Evolutionary conservation across 2,888 invertebrate genomes (phyloP).

Genomic region (Globia sparganii): DNA sequence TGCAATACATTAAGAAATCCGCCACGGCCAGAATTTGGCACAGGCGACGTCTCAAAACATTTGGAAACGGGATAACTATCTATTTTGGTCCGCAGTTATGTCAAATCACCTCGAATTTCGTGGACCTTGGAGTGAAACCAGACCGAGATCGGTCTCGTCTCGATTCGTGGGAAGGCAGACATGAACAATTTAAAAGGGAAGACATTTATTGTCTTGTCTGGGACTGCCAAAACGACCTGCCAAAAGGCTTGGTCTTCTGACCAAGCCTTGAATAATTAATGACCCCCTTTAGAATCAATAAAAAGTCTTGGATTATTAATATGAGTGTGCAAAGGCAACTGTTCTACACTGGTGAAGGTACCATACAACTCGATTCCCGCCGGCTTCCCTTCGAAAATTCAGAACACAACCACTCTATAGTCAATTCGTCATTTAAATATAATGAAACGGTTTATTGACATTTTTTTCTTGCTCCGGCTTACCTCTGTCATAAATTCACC

Average conservation of each 20-base stretch:
- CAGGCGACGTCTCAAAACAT: slow-evolving; percentile 71
- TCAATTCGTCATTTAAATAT: no score
- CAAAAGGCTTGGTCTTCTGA: slow-evolving; percentile 25
- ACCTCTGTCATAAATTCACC: no score
- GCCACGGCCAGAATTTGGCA: slow-evolving; percentile 77
- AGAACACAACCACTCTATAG: no score
- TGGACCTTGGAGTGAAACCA: slow-evolving; percentile 48
- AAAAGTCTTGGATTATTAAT: not conserved
- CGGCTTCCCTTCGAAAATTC: no score
- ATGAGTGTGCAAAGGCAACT: not conserved
- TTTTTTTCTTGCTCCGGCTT: no score
- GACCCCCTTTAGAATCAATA: not conserved
- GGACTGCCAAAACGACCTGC: slow-evolving; percentile 8
- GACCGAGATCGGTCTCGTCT: slow-evolving; percentile 43
- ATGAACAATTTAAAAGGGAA: slow-evolving; percentile 9
- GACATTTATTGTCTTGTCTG: slow-evolving; percentile 3
- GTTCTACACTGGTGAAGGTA: no score
- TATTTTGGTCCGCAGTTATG: slow-evolving; percentile 72
- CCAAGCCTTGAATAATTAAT: not conserved
- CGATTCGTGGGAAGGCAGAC: slow-evolving; percentile 37
- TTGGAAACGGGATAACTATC: slow-evolving; percentile 76
- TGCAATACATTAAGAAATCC: slow-evolving; percentile 59
- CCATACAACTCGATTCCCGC: no score
- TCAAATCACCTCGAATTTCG: slow-evolving; percentile 45
- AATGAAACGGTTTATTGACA: no score